phyloP scores from a whole-genome alignment of 1,140 invertebrate genomes.

The Ylistrum balloti region DNA sequence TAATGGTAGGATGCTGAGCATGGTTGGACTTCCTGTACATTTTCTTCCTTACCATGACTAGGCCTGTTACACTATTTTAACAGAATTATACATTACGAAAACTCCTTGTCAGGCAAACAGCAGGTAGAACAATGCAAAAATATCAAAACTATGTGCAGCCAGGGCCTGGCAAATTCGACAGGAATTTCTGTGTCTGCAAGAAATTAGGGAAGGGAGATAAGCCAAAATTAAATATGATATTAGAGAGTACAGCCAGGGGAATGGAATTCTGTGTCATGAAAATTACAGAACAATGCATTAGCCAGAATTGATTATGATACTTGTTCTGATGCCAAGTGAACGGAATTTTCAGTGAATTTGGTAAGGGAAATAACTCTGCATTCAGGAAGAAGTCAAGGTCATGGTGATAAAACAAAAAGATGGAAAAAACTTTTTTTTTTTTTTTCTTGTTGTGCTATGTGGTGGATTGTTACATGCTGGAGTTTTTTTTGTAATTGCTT shows the following conservation, averaged over 20 bases:
- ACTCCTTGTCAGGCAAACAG: not conserved
- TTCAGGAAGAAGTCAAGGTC: not conserved
- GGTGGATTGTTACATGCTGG: too few species aligned
- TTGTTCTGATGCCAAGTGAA: constrained; percentile 4
- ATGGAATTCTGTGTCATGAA: not conserved
- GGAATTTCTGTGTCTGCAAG: constrained; percentile 7
- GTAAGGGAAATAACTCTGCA: constrained; percentile 11
- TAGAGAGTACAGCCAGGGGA: not conserved
- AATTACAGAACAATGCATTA: constrained; percentile 1
- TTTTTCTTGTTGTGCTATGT: too few species aligned
- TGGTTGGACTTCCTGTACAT: not conserved
- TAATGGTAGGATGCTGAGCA: not conserved
- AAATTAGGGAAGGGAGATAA: constrained; percentile 27
- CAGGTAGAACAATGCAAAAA: constrained; percentile 30
- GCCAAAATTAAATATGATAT: constrained; percentile 30
- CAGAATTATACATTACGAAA: constrained; percentile 18
- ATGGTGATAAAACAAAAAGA: too few species aligned
- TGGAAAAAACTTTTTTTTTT: too few species aligned
- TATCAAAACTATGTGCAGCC: constrained; percentile 2
- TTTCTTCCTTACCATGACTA: not conserved
- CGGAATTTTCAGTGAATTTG: not conserved
- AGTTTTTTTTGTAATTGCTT: too few species aligned
- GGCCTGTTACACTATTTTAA: not conserved
- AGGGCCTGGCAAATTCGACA: not conserved
- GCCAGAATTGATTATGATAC: constrained; percentile 24